Conservation (phyloP, 2,888 invertebrate species). For the Diogma glabrata region DNA sequence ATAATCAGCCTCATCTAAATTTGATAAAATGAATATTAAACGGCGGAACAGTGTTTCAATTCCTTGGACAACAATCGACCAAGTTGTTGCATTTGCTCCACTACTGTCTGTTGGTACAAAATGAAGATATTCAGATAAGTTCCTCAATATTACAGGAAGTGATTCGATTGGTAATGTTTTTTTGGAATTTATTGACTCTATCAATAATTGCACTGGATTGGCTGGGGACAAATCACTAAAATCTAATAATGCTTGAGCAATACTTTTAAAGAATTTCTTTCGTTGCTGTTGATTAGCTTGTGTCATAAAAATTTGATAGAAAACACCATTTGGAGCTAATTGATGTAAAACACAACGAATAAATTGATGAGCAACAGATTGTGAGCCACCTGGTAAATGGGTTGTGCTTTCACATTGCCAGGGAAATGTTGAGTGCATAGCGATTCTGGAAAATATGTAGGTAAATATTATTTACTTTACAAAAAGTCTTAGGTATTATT, state of each 20-base stretch:
- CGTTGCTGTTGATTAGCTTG: constrained; percentile 50
- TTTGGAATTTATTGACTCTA: constrained; percentile 59
- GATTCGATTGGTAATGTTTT: constrained; percentile 60
- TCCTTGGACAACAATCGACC: constrained; percentile 72
- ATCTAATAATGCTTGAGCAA: constrained; percentile 86
- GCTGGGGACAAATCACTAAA: constrained; percentile 93
- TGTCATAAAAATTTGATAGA: constrained; percentile 89
- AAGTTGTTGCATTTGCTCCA: constrained; percentile 47
- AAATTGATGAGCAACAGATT: constrained; percentile 94
- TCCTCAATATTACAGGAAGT: constrained; percentile 70
- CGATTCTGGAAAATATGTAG: constrained; percentile 44
- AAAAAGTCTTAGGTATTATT: constrained; percentile 10
- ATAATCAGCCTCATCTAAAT: constrained; percentile 57
- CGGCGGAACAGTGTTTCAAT: constrained; percentile 78
- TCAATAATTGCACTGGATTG: constrained; percentile 80
- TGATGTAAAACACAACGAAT: constrained; percentile 93
- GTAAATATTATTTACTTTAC: not conserved
- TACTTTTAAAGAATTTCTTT: constrained; percentile 83
- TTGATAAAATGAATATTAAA: constrained; percentile 55
- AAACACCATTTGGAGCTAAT: constrained; percentile 92
- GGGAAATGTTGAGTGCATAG: constrained; percentile 66
- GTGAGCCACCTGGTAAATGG: constrained; percentile 86
- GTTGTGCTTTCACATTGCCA: constrained; percentile 83
- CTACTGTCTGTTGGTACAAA: constrained; percentile 73
- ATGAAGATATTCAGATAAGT: constrained; percentile 88